A percentile compares a stretch with the other conserved stretches of the same genome.
Conservation (phyloP, 2,113 vertebrate species). For the Paramisgurnus dabryanus region DNA sequence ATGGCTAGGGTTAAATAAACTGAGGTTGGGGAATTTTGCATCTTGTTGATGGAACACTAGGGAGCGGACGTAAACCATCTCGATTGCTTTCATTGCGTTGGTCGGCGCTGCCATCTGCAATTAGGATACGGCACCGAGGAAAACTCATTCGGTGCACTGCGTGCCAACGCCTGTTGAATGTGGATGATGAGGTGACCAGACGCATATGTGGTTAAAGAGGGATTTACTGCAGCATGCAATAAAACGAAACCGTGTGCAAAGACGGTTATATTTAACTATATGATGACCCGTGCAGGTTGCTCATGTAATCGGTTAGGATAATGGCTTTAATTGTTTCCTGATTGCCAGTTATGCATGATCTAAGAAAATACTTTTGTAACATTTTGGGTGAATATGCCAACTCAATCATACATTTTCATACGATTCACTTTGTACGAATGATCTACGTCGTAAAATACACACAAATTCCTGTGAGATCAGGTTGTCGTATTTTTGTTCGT, state of each 20-base stretch:
- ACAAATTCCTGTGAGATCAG: slow-evolving; percentile 10
- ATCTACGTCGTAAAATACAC: too few relatives aligned
- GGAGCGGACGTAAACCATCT: background rate
- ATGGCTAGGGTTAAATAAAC: background rate
- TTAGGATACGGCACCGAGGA: slow-evolving; percentile 14
- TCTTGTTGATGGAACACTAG: slow-evolving; percentile 26
- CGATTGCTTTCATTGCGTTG: background rate
- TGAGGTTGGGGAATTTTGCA: slow-evolving; percentile 6
- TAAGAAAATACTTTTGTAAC: slow-evolving; percentile 43
- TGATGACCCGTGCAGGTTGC: slow-evolving; percentile 24
- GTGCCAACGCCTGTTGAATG: slow-evolving; percentile 8
- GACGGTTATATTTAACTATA: slow-evolving; percentile 32
- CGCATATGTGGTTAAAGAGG: slow-evolving; percentile 1
- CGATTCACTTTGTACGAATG: too few relatives aligned
- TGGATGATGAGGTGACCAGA: slow-evolving; percentile 31
- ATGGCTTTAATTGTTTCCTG: slow-evolving; percentile 73
- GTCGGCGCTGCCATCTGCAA: background rate
- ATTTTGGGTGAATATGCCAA: too few relatives aligned
- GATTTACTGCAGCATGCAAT: slow-evolving; percentile 17
- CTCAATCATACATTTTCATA: too few relatives aligned
- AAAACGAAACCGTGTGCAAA: slow-evolving; percentile 2
- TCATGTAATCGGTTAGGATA: slow-evolving; percentile 62
- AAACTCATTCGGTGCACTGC: slow-evolving; percentile 23
- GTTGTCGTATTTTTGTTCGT: slow-evolving; percentile 51
- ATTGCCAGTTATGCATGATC: slow-evolving; percentile 53